Conservation (phyloP, 2,113 vertebrate genomes). For the Puffinus mauretanicus region DNA sequence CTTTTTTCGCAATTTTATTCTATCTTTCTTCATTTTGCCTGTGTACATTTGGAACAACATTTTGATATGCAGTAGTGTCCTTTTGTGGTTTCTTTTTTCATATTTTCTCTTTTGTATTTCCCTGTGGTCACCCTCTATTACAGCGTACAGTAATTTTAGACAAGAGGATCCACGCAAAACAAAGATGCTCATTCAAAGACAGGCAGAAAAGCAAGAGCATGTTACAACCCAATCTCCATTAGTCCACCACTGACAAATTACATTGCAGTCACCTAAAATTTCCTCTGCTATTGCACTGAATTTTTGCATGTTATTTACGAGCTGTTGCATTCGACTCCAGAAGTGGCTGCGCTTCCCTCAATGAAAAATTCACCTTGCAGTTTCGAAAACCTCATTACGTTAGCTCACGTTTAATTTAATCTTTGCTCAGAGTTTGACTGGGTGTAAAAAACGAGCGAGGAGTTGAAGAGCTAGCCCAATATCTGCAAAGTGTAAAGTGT, state of each 20-base stretch:
- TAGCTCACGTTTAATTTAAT: neutral
- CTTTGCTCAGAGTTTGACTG: neutral
- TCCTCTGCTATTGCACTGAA: neutral
- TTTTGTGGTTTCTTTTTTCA: neutral
- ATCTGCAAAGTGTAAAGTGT: neutral
- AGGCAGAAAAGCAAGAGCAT: neutral
- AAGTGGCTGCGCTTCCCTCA: neutral
- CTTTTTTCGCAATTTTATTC: neutral
- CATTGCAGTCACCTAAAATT: neutral
- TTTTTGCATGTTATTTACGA: constrained; percentile 22
- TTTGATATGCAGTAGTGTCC: neutral
- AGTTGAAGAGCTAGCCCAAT: neutral
- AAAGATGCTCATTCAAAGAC: neutral
- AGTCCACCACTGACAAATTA: neutral
- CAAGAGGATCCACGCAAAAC: neutral
- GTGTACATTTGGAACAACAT: neutral
- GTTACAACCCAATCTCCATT: neutral
- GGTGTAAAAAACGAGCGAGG: neutral
- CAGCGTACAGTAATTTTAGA: neutral
- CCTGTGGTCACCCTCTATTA: neutral
- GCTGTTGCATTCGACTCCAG: neutral
- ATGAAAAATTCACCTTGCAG: neutral
- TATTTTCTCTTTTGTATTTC: neutral
- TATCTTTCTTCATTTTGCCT: neutral
- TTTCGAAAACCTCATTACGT: neutral